Base-by-base conservation (phyloP, 2,113 vertebrate species). In the Arothron firmamentum region DNA sequence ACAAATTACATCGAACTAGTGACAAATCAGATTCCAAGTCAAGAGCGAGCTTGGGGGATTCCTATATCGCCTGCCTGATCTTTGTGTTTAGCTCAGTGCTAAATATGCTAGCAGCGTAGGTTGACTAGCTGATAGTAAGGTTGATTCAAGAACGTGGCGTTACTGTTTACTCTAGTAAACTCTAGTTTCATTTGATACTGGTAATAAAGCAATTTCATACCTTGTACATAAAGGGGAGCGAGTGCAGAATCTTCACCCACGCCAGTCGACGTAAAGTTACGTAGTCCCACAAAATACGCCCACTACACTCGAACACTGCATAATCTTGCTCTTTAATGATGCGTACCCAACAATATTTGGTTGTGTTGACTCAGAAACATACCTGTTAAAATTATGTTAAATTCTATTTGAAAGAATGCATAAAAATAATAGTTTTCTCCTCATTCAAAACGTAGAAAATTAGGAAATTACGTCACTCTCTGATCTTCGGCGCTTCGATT, bases 51-150 rank as follows among this genome's bases (percentile, higher is more conserved):
- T 47, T 20, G 17, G 41, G 4, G n/a, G 8, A 42, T 4, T 6
- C 20, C 47, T 51, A 5, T 21, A 14, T 15, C 15, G 3, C 21
- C 12, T 20, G 20, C 8, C 19, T 13, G 25, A 5, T 14, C 3
- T 28, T 62, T 55, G 52, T 54, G 43, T 18, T 15, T 77, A 80
- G 77, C 74, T 64, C 47, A 13, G 1, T 13, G 73, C 75, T 77
- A 77, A 64, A 14, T 18, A 4, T n/a, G 58, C 56, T 74, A 58
- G 38, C 79, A 59, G 28, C 5, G 3, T 2, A 20, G 41, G 42
- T 23, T 49, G 34, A 38, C 28, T 31, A 2, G 18, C 7, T 5
- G 8, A 7, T 50, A 50, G 21, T 15, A 48, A 34, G 51, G 12
- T 6, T 10, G 2, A 14, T 8, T 5, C 3, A 2, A 20, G 0